Percentiles rank a stretch among this genome's conserved stretches.
Evolutionary conservation across 1,140 invertebrate species (phyloP).

Genomic region (Achatina immaculata): DNA sequence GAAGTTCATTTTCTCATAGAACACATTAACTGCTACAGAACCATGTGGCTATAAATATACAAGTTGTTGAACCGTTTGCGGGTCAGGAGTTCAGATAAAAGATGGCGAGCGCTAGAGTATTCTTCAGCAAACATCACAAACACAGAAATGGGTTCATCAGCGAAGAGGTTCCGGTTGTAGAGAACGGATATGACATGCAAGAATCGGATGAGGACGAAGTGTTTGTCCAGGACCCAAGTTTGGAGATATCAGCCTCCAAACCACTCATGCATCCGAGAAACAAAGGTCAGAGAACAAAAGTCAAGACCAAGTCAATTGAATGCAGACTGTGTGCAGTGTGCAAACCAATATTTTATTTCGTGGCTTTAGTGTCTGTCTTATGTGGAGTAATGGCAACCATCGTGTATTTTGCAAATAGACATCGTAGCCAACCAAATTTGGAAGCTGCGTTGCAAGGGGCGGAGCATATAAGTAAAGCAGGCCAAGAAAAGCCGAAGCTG

Average conservation of each 20-base stretch:
- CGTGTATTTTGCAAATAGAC: slow-evolving; percentile 55
- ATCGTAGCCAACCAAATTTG: slow-evolving; percentile 18
- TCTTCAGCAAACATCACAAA: slow-evolving; percentile 45
- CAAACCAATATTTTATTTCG: slow-evolving; percentile 57
- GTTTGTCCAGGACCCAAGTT: slow-evolving; percentile 54
- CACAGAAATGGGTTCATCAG: slow-evolving; percentile 51
- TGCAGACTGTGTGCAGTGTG: slow-evolving; percentile 53
- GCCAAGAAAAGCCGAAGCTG: not conserved
- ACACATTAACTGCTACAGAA: too few species aligned
- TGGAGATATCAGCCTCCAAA: slow-evolving; percentile 56
- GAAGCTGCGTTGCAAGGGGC: not conserved
- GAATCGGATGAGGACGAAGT: slow-evolving; percentile 62
- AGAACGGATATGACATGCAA: slow-evolving; percentile 46
- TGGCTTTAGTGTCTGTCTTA: slow-evolving; percentile 53
- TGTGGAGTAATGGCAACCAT: slow-evolving; percentile 55
- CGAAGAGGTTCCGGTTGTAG: slow-evolving; percentile 44
- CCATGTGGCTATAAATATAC: too few species aligned
- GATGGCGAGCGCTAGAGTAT: slow-evolving; percentile 44
- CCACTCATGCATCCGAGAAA: slow-evolving; percentile 62
- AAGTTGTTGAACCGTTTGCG: too few species aligned
- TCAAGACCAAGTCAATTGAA: slow-evolving; percentile 51
- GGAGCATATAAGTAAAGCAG: not conserved
- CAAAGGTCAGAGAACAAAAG: slow-evolving; percentile 47
- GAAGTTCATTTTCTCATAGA: too few species aligned
- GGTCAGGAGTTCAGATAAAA: too few species aligned